Conservation (phyloP, 2,113 vertebrate species). For the Lota lota region DNA sequence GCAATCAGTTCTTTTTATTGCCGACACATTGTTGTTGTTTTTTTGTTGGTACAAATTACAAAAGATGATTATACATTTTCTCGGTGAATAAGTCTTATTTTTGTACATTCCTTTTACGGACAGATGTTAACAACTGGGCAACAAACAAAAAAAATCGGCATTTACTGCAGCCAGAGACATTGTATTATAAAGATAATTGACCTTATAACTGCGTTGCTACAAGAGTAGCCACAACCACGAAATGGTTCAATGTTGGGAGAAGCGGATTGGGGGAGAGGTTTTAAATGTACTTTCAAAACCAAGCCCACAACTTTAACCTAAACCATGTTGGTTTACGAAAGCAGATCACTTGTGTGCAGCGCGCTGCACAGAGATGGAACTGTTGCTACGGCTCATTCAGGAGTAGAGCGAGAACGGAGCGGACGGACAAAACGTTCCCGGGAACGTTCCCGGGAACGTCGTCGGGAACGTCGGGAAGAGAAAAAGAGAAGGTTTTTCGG, state of each 20-base stretch:
- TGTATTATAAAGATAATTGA: constrained; percentile 37
- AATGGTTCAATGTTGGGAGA: constrained; percentile 1
- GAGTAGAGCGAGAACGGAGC: too few species aligned
- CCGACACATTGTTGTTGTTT: constrained; percentile 27
- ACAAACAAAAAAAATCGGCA: too few species aligned
- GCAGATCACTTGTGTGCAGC: too few species aligned
- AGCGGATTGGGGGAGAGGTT: constrained; percentile 39
- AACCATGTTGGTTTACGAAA: constrained; percentile 73
- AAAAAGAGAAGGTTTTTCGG: constrained; percentile 43
- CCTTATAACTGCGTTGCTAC: neutral
- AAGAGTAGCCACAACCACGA: neutral
- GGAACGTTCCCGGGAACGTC: too few species aligned
- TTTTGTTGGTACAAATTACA: neutral
- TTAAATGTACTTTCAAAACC: constrained; percentile 50
- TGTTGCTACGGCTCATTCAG: too few species aligned
- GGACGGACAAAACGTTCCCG: neutral
- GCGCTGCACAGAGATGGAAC: too few species aligned
- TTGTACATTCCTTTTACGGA: constrained; percentile 71
- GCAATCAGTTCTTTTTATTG: constrained; percentile 16
- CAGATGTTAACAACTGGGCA: constrained; percentile 29
- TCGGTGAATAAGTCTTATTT: constrained; percentile 63
- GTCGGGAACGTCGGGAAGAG: neutral
- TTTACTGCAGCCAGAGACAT: constrained; percentile 48
- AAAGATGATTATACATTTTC: neutral
- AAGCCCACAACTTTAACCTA: constrained; percentile 56